Evolutionary conservation across 1,140 invertebrate species (phyloP).

Genomic region (Habropoda laboriosa): DNA sequence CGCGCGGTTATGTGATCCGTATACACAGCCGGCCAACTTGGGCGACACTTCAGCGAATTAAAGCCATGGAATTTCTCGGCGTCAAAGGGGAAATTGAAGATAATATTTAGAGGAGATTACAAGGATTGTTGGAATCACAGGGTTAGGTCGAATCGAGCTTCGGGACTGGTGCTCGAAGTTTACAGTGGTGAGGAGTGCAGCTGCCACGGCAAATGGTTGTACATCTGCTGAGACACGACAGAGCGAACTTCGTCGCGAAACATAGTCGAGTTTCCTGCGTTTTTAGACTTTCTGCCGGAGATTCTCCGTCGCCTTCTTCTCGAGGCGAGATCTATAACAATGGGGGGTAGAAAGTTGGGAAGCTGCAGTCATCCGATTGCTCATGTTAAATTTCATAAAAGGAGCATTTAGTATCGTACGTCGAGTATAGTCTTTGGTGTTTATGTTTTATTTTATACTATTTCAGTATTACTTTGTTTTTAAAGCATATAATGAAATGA

Average conservation of each 20-base stretch:
- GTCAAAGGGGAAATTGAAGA: too few relatives aligned
- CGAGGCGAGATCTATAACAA: not conserved
- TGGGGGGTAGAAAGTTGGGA: not conserved
- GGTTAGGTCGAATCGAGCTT: constrained; percentile 21
- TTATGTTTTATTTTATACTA: too few relatives aligned
- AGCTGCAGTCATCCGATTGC: too few relatives aligned
- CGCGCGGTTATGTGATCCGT: constrained; percentile 28
- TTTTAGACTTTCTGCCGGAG: not conserved
- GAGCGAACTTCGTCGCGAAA: constrained; percentile 42
- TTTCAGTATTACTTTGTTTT: too few relatives aligned
- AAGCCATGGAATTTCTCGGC: not conserved
- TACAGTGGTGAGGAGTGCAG: constrained; percentile 70
- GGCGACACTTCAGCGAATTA: not conserved
- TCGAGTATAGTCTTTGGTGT: too few relatives aligned
- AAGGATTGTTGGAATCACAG: not conserved
- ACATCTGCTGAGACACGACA: constrained; percentile 76
- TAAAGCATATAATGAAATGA: too few relatives aligned
- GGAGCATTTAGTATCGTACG: too few relatives aligned
- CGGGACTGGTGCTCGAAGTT: constrained; percentile 49
- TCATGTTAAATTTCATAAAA: too few relatives aligned
- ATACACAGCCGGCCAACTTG: not conserved
- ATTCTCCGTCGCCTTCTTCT: not conserved
- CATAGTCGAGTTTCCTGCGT: constrained; percentile 11
- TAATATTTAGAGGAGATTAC: too few relatives aligned
- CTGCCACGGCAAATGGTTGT: constrained; percentile 77